Conservation (phyloP, 2,113 vertebrate species). For the Chrysochloris asiatica region DNA sequence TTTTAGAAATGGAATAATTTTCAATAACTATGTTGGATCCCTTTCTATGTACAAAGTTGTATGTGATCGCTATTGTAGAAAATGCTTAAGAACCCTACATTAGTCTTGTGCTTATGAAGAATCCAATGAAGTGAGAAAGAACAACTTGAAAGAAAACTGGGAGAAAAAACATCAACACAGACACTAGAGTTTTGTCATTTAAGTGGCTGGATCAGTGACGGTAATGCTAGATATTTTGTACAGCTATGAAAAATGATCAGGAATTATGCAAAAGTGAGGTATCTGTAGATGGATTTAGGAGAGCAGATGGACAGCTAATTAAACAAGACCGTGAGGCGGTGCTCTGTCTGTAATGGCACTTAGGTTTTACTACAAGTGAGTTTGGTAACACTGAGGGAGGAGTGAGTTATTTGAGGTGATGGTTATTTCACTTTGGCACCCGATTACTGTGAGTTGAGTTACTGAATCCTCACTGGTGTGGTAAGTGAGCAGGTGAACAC, state of each 20-base stretch:
- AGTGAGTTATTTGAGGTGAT: not conserved
- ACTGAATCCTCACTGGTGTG: not conserved
- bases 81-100: not conserved
- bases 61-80: not conserved
- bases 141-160: not conserved
- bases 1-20: not conserved
- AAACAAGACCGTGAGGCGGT: not conserved
- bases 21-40: not conserved
- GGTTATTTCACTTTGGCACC: not conserved
- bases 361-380: not conserved
- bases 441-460: not conserved
- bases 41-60: not conserved
- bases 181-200: not conserved
- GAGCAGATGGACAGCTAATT: no score
- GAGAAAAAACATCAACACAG: not conserved
- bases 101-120: not conserved
- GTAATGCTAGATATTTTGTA: not conserved
- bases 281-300: not conserved
- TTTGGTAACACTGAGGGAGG: not conserved
- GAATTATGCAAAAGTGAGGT: not conserved
- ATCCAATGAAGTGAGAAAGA: not conserved
- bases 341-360: not conserved
- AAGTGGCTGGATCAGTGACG: not conserved
- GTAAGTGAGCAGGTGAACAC: not conserved
- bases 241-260: not conserved